These are phyloP conservation scores for Pipistrellus pygmaeus DNA, from an alignment of 2,797 vertebrate genomes.

Conservation along the genomic window DNA sequence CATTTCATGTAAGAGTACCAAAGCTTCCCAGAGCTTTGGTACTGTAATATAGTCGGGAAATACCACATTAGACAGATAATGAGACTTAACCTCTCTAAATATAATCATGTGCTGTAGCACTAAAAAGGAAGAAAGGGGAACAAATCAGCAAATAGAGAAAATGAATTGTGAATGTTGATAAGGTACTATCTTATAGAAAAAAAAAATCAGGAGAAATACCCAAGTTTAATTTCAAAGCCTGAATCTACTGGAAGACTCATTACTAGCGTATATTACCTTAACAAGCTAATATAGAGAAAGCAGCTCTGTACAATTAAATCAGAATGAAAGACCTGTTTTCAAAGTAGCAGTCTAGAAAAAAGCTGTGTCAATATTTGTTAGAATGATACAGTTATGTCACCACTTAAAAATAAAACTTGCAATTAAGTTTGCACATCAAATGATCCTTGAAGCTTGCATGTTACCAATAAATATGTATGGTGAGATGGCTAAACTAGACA, in stretches of 20 bases:
- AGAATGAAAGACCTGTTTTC: slow-evolving; percentile 46
- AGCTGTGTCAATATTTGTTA: slow-evolving; percentile 36
- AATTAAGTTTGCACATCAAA: slow-evolving; percentile 66
- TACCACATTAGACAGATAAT: background rate
- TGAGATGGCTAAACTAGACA: background rate
- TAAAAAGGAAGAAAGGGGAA: background rate
- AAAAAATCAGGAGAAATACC: background rate
- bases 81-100: background rate
- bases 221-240: slow-evolving; percentile 27
- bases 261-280: background rate
- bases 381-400: background rate
- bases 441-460: slow-evolving; percentile 45
- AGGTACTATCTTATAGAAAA: background rate
- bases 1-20: background rate
- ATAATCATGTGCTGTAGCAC: background rate
- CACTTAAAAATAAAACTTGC: slow-evolving; percentile 65
- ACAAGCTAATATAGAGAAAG: slow-evolving; percentile 3
- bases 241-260: background rate
- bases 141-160: background rate
- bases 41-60: background rate
- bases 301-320: slow-evolving; percentile 6
- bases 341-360: slow-evolving; percentile 52
- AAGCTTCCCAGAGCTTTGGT: background rate
- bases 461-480: background rate
- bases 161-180: background rate